Evolutionary conservation across 2,113 vertebrate genomes (phyloP).

Genomic region (Erythrocebus patas): DNA sequence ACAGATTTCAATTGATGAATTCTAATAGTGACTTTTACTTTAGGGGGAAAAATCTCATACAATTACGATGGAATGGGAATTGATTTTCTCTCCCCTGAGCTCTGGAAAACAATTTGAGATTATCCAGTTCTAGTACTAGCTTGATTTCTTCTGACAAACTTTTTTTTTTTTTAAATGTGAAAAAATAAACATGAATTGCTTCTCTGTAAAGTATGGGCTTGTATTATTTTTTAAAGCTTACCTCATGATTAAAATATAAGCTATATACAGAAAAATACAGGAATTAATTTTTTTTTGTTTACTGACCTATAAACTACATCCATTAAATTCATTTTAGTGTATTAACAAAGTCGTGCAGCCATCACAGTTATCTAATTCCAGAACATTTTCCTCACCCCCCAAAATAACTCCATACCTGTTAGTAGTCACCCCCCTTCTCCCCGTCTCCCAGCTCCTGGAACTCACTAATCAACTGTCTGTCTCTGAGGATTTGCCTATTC

Average conservation of each 20-base stretch:
- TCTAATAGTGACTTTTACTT: background rate
- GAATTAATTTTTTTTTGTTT: background rate
- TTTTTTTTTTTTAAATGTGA: background rate
- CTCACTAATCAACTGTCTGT: background rate
- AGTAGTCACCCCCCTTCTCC: too few relatives aligned
- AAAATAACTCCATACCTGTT: background rate
- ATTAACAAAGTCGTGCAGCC: background rate
- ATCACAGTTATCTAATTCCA: background rate
- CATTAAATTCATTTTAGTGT: background rate
- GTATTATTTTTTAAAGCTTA: constrained; percentile 5
- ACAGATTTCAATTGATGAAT: background rate
- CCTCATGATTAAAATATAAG: background rate
- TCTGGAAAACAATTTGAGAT: background rate
- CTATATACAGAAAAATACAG: background rate
- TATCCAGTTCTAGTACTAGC: background rate
- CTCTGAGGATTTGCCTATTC: background rate
- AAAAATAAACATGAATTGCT: background rate
- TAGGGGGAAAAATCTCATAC: background rate
- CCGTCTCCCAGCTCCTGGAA: background rate
- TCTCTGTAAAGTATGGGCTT: background rate
- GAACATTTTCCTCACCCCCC: background rate
- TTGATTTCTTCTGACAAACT: constrained; percentile 9
- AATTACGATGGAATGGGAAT: background rate
- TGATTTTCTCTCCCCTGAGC: background rate
- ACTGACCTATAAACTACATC: background rate